Evolutionary conservation across 2,797 vertebrate species (phyloP).

Genomic region (Percopsis omiscomaycus): DNA sequence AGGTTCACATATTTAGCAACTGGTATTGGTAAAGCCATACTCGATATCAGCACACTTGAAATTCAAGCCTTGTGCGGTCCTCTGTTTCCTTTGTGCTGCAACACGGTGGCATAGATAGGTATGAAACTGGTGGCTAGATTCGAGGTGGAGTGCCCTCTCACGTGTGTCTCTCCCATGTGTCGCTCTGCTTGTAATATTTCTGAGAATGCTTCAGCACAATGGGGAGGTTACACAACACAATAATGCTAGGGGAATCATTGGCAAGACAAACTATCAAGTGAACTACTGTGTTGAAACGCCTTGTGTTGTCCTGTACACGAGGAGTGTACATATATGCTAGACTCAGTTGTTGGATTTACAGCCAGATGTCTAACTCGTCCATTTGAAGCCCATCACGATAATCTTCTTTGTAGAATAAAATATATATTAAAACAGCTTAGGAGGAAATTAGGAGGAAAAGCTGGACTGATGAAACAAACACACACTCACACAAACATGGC

Average conservation of each 20-base stretch:
- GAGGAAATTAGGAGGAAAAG: slow-evolving; percentile 1
- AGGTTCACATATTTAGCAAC: not conserved
- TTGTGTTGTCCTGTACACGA: slow-evolving; percentile 18
- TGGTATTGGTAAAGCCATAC: not conserved
- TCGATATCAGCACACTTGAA: slow-evolving; percentile 7
- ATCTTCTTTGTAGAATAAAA: slow-evolving; percentile 5
- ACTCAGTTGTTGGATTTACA: too few species aligned
- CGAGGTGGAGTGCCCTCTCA: slow-evolving; percentile 26
- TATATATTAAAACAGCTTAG: slow-evolving; percentile 10
- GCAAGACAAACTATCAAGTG: slow-evolving; percentile 14
- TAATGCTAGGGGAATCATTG: slow-evolving; percentile 8
- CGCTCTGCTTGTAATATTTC: slow-evolving; percentile 5
- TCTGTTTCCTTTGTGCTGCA: slow-evolving; percentile 23
- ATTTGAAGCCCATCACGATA: slow-evolving; percentile 5
- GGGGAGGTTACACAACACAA: slow-evolving; percentile 34
- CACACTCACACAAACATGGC: slow-evolving; percentile 1
- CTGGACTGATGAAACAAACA: slow-evolving; percentile 1
- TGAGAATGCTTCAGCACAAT: slow-evolving; percentile 31
- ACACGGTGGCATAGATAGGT: slow-evolving; percentile 26
- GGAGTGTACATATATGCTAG: slow-evolving; percentile 8
- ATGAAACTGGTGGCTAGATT: slow-evolving; percentile 19
- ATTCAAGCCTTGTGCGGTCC: slow-evolving; percentile 4
- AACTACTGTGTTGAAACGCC: slow-evolving; percentile 14
- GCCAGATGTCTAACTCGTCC: not conserved
- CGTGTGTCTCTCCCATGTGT: slow-evolving; percentile 4